A percentile compares a stretch with the other conserved stretches of the same genome.
phyloP scores from a whole-genome alignment of 53 echinoderm and acorn worm genomes.

The Mesocentrotus franciscanus region DNA sequence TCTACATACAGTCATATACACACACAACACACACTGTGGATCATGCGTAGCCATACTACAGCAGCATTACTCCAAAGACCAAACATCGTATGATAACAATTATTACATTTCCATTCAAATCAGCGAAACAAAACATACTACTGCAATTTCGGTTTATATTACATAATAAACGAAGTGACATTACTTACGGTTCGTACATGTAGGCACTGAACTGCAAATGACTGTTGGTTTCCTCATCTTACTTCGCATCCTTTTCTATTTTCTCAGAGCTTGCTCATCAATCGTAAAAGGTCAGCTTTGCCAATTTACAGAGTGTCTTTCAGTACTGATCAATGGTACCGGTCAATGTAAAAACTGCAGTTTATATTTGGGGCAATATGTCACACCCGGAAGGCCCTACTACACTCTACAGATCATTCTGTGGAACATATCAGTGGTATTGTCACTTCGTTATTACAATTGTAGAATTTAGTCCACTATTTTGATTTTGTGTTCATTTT shows the following conservation, averaged over 20 bases:
- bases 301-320: slow-evolving; percentile 22
- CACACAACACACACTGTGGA: not conserved
- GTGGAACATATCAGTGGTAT: no score
- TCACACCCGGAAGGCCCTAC: no score
- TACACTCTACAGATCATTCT: no score
- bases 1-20: not conserved
- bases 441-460: no score
- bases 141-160: not conserved
- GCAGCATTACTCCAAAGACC: not conserved
- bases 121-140: not conserved
- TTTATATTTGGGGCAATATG: no score
- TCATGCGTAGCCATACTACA: not conserved
- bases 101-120: not conserved
- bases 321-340: not conserved
- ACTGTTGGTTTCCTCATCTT: slow-evolving; percentile 46
- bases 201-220: slow-evolving; percentile 46
- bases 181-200: slow-evolving; percentile 35
- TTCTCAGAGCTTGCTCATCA: slow-evolving; percentile 45
- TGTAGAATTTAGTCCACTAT: no score
- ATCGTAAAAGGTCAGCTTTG: slow-evolving; percentile 44
- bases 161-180: not conserved
- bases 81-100: not conserved
- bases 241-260: slow-evolving; percentile 42
- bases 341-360: no score
- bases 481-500: no score